Evolutionary conservation across 2,888 invertebrate species (phyloP).

Genomic region (Ashinkailepas kermadecensis): DNA sequence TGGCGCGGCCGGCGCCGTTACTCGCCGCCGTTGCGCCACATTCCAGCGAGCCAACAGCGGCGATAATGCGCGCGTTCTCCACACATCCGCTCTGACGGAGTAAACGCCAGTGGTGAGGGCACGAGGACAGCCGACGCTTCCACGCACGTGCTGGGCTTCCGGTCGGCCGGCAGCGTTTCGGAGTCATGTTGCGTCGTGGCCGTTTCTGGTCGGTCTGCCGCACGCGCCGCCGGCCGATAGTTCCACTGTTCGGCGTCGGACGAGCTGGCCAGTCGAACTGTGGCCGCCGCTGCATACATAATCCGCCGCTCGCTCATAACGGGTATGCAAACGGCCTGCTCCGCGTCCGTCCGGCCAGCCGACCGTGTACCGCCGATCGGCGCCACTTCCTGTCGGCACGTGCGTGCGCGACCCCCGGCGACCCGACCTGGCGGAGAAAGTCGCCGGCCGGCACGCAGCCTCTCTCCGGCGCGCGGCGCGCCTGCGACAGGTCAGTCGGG

Average conservation of each 20-base stretch:
- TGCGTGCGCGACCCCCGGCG: too few relatives aligned
- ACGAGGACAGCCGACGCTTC: too few relatives aligned
- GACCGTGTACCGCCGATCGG: background rate
- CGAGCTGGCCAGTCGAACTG: background rate
- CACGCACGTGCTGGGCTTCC: too few relatives aligned
- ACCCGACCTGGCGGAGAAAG: background rate
- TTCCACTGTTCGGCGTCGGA: too few relatives aligned
- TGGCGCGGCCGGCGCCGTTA: background rate
- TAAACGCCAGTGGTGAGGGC: too few relatives aligned
- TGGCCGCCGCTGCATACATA: constrained; percentile 3
- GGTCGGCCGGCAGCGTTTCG: too few relatives aligned
- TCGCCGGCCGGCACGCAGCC: background rate
- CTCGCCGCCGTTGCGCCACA: background rate
- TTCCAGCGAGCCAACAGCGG: background rate
- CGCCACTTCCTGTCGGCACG: background rate
- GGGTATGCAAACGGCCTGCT: background rate
- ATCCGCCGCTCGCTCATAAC: background rate
- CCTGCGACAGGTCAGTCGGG: background rate
- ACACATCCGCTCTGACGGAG: too few relatives aligned
- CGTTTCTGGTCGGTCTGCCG: too few relatives aligned
- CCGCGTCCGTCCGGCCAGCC: background rate
- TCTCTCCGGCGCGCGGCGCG: background rate
- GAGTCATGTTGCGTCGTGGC: too few relatives aligned
- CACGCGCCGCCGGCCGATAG: too few relatives aligned
- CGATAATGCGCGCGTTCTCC: too few relatives aligned